Evolutionary conservation across 2,113 vertebrate genomes (phyloP), one percentile per base, ranked within the genome.

Genomic region (Stigmatopora nigra): DNA sequence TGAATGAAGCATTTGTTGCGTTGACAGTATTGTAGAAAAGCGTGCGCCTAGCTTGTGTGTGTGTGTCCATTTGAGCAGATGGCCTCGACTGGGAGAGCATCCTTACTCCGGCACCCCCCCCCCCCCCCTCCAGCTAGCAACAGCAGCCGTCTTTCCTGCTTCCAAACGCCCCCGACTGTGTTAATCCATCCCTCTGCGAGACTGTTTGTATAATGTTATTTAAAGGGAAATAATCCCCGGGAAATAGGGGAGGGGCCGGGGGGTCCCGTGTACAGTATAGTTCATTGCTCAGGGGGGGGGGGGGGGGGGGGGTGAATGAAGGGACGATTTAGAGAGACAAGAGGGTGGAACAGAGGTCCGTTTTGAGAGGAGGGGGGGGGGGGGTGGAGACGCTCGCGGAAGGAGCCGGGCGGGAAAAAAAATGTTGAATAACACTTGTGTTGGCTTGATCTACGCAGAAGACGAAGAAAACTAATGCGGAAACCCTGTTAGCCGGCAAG

Each of bases 341-440:
- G 79, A 83, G 84, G 80, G 71, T 68, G 36, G 78, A 78, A 86
- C 87, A 88, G 83, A 84, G 82, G 77, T 66, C 45, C 44, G 73
- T 48, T 31, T 62, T 70, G 48, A 72, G 67, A n/a, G n/a, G n/a
- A n/a, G n/a, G n/a, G n/a, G n/a, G n/a, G n/a, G n/a, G n/a, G n/a
- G n/a, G 4, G 84, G 38, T 1, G 46, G 77, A 72, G 84, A 88
- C 47, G 82, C 82, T 59, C 76, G 81, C 67, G 63, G 79, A 84
- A 75, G 74, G 73, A 65, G 68, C 70, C 65, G 69, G 70, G 77
- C 80, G 73, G 73, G 84, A 80, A 77, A 80, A 63, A 31, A 74
- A 80, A 72, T 31, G 68, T 67, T 90, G 86, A 90, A 91, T 89
- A 67, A 81, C 62, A 69, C 77, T 80, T 86, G 84, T 90, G 87